Evolutionary conservation across 2,888 invertebrate species (phyloP), one percentile per base, ranked within the genome.

Genomic region (Poecilus cupreus): DNA sequence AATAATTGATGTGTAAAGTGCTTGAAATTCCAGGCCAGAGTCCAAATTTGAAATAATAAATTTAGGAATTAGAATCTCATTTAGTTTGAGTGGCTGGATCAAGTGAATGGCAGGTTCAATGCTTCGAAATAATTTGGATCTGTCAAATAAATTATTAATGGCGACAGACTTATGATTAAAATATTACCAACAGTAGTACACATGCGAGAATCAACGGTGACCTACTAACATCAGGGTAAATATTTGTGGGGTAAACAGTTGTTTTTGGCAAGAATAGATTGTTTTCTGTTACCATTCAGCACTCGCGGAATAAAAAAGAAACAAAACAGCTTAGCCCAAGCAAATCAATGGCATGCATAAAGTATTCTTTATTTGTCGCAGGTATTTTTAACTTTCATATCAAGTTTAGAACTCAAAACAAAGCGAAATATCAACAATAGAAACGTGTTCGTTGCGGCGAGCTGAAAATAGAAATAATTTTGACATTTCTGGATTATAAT

Each of bases 381-480:
- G 4, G 8, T 32, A 3, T 32, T 6, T 32, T 32, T 32, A 32
- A 32, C 32, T 32, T 32, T 32, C 8, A 6, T 6, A 32, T 32
- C 32, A 32, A 32, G 5, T 32, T 32, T 32, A 32, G 32, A 32
- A 32, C 1, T 6, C 32, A 32, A 32, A 32, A n/a, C 32, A 32
- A 32, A 32, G 32, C 32, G 54, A 22, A 54, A 54, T 20, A 20
- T 54, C 54, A 54, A 54, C 54, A 54, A 54, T 54, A 54, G 54
- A 54, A 20, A 54, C 16, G 16, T 49, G 16, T 54, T 20, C 54
- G 20, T 54, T 54, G 54, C 22, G 22, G 11, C 20, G 54, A 11
- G 22, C 18, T 18, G 54, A 22, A 20, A 54, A 16, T 54, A 54
- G 11, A 54, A 54, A 54, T 54, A 49, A 16, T 18, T 54, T 54